phyloP scores from a whole-genome alignment of 2,797 vertebrate genomes.

The Natrix natrix region DNA sequence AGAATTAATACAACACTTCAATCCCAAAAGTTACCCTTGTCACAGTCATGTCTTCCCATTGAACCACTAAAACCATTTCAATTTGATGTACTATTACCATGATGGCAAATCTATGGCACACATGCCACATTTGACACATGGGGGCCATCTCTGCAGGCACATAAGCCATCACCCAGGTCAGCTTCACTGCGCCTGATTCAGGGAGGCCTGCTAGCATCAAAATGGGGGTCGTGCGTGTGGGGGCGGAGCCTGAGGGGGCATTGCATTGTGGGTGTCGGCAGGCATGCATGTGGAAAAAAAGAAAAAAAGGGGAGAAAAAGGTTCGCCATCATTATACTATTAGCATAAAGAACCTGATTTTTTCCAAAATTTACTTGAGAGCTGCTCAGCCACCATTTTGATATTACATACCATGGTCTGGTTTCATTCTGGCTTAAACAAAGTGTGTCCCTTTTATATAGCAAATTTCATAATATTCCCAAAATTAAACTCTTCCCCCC shows the following conservation, averaged over 20 bases:
- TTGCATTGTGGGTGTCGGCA: too few relatives aligned
- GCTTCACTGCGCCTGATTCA: too few relatives aligned
- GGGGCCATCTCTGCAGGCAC: too few relatives aligned
- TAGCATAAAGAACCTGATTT: neutral
- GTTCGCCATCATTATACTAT: too few relatives aligned
- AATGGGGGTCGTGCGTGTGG: too few relatives aligned
- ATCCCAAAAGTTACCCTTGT: neutral
- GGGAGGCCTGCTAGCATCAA: too few relatives aligned
- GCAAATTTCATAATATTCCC: neutral
- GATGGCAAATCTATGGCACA: too few relatives aligned
- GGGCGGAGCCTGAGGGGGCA: too few relatives aligned
- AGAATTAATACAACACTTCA: neutral
- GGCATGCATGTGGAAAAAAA: too few relatives aligned
- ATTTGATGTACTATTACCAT: neutral
- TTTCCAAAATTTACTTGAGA: neutral
- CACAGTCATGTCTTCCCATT: neutral
- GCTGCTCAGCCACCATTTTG: neutral
- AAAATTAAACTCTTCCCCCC: neutral
- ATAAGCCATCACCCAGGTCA: too few relatives aligned
- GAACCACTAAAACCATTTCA: neutral
- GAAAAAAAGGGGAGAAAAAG: too few relatives aligned
- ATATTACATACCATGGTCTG: neutral
- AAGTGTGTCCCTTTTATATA: neutral
- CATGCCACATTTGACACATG: too few relatives aligned
- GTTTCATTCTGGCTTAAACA: neutral